phyloP scores from a whole-genome alignment of 1,140 invertebrate genomes.

The Oncopeltus fasciatus region DNA sequence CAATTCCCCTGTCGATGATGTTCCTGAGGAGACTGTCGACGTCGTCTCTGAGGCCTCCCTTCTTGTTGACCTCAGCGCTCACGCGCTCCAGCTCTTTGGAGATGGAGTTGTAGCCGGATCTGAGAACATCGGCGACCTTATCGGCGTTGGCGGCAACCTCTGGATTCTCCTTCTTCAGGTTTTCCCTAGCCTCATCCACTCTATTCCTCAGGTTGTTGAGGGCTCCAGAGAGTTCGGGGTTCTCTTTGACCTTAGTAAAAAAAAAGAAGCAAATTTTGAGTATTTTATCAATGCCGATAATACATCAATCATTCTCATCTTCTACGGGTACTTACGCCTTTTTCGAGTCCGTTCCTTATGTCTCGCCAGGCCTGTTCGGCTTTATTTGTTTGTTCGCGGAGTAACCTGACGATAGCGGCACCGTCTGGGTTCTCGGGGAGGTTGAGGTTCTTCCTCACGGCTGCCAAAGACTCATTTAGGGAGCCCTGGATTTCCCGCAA shows the following conservation, averaged over 20 bases:
- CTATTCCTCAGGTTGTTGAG: not conserved
- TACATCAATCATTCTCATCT: no score
- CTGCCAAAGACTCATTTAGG: not conserved
- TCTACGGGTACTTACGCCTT: not conserved
- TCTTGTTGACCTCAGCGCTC: no score
- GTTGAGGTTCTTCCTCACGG: not conserved
- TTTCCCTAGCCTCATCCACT: not conserved
- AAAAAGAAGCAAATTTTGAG: no score
- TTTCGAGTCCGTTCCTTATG: slow-evolving; percentile 3
- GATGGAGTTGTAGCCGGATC: no score
- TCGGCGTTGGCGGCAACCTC: not conserved
- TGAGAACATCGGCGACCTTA: not conserved
- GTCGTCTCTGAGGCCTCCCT: no score
- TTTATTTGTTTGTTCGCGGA: slow-evolving; percentile 1
- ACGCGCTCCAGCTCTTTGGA: no score
- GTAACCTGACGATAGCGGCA: slow-evolving; percentile 1
- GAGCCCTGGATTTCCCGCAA: not conserved
- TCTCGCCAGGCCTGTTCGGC: not conserved
- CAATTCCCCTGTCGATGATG: no score
- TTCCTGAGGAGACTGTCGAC: no score
- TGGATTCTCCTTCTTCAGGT: not conserved
- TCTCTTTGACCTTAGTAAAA: not conserved
- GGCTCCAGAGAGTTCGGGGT: not conserved
- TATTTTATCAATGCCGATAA: no score
- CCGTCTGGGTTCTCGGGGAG: no score